Percentiles rank a stretch among this genome's conserved stretches.
These are phyloP conservation scores for Drosophila pseudotakahashii DNA, from an alignment of 2,888 invertebrate species.

Conservation along the genomic window DNA sequence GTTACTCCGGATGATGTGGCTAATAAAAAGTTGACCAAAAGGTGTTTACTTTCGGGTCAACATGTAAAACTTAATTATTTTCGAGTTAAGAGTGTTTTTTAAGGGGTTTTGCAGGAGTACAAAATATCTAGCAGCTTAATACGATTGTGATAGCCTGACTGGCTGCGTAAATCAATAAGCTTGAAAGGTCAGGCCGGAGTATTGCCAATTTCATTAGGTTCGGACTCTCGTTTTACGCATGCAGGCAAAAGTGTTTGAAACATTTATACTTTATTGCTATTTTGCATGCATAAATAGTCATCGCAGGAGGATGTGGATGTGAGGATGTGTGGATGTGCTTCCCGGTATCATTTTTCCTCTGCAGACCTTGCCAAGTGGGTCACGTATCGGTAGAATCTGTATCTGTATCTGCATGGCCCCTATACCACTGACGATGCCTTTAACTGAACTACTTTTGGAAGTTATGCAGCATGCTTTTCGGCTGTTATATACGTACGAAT, in stretches of 20 bases:
- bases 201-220: slow-evolving; percentile 58
- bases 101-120: background rate
- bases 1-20: slow-evolving; percentile 8
- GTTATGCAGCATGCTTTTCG: slow-evolving; percentile 67
- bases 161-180: slow-evolving; percentile 44
- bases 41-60: background rate
- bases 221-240: slow-evolving; percentile 40
- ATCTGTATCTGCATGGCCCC: slow-evolving; percentile 25
- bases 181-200: slow-evolving; percentile 47
- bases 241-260: slow-evolving; percentile 39
- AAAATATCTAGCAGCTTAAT: background rate
- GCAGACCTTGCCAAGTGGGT: slow-evolving; percentile 70
- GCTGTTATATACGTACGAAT: slow-evolving; percentile 31
- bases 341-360: slow-evolving; percentile 46
- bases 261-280: slow-evolving; percentile 70
- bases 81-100: background rate
- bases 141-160: slow-evolving; percentile 16
- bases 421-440: background rate
- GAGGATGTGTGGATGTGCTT: background rate
- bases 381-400: slow-evolving; percentile 52
- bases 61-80: background rate
- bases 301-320: background rate
- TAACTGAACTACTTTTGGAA: slow-evolving; percentile 34
- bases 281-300: slow-evolving; percentile 69
- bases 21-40: slow-evolving; percentile 8